A percentile compares a stretch with the other conserved stretches of the same genome.
phyloP scores from a whole-genome alignment of 1,140 invertebrate species.

The Trichogramma pretiosum region DNA sequence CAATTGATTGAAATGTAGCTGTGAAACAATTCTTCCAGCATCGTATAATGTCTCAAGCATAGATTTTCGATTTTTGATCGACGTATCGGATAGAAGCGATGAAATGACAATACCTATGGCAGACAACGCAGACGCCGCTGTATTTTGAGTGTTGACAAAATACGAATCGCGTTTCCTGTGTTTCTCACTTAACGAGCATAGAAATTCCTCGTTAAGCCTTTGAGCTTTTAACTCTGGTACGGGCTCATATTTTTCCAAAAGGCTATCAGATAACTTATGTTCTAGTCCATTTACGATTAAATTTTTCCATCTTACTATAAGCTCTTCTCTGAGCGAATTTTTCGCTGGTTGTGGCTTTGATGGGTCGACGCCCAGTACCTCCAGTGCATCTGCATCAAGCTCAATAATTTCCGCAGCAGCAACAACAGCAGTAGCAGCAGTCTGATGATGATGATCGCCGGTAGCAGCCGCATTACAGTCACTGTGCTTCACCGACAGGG shows the following conservation, averaged over 20 bases:
- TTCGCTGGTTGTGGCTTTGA: neutral
- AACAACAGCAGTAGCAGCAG: neutral
- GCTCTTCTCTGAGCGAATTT: neutral
- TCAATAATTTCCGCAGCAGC: neutral
- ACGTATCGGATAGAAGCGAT: neutral
- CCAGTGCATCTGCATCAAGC: neutral
- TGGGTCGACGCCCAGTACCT: neutral
- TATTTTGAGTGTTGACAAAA: constrained; percentile 4
- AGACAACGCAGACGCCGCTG: neutral
- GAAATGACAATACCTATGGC: constrained; percentile 1
- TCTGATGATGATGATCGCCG: too few relatives aligned
- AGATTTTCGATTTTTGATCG: neutral
- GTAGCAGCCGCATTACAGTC: neutral
- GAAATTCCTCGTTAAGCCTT: constrained; percentile 1
- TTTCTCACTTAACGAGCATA: neutral
- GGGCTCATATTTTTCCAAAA: too few relatives aligned
- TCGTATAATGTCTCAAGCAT: neutral
- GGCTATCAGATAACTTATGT: too few relatives aligned
- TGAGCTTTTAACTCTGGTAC: neutral
- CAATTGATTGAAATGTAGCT: neutral
- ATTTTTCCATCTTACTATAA: neutral
- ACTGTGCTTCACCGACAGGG: neutral
- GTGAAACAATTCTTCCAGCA: neutral
- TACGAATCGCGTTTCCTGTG: constrained; percentile 7
- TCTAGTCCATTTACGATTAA: neutral